Base-by-base conservation (phyloP, 2,797 vertebrate species). In the Austrolebias charrua region DNA sequence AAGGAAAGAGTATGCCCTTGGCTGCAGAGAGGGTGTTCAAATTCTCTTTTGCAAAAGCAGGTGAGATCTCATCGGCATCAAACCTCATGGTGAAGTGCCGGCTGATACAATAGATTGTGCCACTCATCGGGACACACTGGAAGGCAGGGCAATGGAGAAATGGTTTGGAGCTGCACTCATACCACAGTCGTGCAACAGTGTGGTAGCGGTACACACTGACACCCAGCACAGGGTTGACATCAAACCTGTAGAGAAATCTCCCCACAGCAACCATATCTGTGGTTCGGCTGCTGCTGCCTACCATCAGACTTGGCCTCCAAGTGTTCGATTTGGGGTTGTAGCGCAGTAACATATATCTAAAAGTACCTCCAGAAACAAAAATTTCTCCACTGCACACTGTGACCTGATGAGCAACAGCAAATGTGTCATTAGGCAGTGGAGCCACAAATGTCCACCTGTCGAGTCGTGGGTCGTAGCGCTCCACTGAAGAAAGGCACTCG, bases 181-280 rank as follows among this genome's bases (percentile, higher is more conserved):
- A 96, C 97, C 96, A 98, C 4, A 97, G 87, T 11, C 92, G 82
- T 24, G 95, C 91, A 61, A 92, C 90, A 2, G 92, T 80, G 0
- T 95, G 90, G 69, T 96, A 98, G 58, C 96, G 96, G 77, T 95
- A 92, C 60, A 95, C 95, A 0, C 89, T 44, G 20, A 98, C 78
- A 4, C 94, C 95, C 31, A 86, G 69, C 53, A 85, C 55, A 0
- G 92, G 90, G 79, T 92, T 94, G 11, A 96, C 78, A 28, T 98
- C 95, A 1, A 99, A 99, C 7, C 95, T 94, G 65, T 98, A 98
- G 63, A 99, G 79, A 58, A 95, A 97, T 29, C 92, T 94, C 0
- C 88, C 69, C 55, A 90, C 74, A 0, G 93, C 92, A 61, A 93
- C 92, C 90, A 99, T 94, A 70, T 95, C 95, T 0, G 86, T 82